Percentiles rank a stretch among this genome's conserved stretches.
phyloP scores from a whole-genome alignment of 2,797 vertebrate genomes.

The Tenualosa ilisha region DNA sequence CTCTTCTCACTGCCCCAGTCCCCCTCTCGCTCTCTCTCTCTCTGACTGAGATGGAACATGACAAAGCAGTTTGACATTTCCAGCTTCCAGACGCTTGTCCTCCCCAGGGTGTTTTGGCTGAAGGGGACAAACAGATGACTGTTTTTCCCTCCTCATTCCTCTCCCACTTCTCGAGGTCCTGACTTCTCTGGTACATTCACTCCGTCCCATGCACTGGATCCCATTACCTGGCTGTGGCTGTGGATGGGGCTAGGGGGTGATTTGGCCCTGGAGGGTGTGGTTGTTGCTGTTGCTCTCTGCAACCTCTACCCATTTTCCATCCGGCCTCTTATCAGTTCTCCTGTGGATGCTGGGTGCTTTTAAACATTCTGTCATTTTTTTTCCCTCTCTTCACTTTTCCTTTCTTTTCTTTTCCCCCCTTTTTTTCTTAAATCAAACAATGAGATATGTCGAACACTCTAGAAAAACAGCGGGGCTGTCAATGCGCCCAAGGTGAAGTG shows the following conservation, averaged over 20 bases:
- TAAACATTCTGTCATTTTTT: background rate
- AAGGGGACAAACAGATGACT: slow-evolving; percentile 58
- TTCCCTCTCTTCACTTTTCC: background rate
- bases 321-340: too few relatives aligned
- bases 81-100: slow-evolving; percentile 68
- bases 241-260: too few relatives aligned
- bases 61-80: slow-evolving; percentile 82
- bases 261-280: background rate
- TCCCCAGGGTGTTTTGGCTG: slow-evolving; percentile 68
- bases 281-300: background rate
- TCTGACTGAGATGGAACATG: slow-evolving; percentile 71
- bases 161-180: background rate
- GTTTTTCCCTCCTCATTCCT: slow-evolving; percentile 21
- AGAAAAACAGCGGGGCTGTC: slow-evolving; percentile 45
- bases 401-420: background rate
- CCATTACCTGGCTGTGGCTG: slow-evolving; percentile 22
- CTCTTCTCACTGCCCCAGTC: background rate
- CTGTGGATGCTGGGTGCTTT: slow-evolving; percentile 4
- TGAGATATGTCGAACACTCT: slow-evolving; percentile 41
- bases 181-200: background rate
- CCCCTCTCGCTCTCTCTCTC: slow-evolving; percentile 24
- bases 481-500: slow-evolving; percentile 43
- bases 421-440: background rate
- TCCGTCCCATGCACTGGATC: slow-evolving; percentile 31
- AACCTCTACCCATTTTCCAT: background rate